Evolutionary conservation across 1,140 invertebrate genomes (phyloP).

Genomic region (Neodiprion pinetum): DNA sequence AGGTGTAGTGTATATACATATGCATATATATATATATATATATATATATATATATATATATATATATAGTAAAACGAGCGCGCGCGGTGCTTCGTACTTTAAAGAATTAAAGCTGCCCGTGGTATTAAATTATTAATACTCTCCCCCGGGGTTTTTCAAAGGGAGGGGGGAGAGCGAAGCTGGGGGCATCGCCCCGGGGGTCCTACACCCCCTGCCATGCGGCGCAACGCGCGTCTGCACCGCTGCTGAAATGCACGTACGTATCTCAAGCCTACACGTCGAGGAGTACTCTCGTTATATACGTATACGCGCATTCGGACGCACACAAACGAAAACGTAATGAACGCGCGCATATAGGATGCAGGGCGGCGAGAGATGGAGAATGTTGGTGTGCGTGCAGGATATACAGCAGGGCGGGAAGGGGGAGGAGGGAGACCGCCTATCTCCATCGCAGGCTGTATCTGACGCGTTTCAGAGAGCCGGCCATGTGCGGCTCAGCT

Average conservation of each 20-base stretch:
- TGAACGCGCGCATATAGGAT: too few species aligned
- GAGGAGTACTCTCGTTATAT: neutral
- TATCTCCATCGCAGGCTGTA: conserved; percentile 16
- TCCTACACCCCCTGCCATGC: conserved; percentile 19
- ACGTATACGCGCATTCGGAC: neutral
- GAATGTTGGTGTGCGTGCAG: too few species aligned
- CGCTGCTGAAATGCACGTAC: conserved; percentile 18
- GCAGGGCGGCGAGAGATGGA: neutral
- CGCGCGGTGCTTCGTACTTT: neutral
- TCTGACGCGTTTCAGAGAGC: conserved; percentile 31
- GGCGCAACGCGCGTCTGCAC: conserved; percentile 19
- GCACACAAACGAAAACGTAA: too few species aligned
- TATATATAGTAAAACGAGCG: neutral
- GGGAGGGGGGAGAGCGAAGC: conserved; percentile 34
- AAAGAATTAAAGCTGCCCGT: conserved; percentile 40
- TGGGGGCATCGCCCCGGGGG: conserved; percentile 48
- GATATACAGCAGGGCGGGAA: too few species aligned
- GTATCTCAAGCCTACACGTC: too few species aligned
- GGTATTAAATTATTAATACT: conserved; percentile 53
- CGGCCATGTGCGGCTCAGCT: conserved; percentile 51
- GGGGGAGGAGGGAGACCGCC: neutral
- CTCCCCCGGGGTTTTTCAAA: conserved; percentile 9
- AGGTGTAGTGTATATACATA: too few species aligned
- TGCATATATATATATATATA: too few species aligned
- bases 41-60: too few species aligned